Evolutionary conservation across 2,888 invertebrate genomes (phyloP).

Genomic region (Ctena decussata): DNA sequence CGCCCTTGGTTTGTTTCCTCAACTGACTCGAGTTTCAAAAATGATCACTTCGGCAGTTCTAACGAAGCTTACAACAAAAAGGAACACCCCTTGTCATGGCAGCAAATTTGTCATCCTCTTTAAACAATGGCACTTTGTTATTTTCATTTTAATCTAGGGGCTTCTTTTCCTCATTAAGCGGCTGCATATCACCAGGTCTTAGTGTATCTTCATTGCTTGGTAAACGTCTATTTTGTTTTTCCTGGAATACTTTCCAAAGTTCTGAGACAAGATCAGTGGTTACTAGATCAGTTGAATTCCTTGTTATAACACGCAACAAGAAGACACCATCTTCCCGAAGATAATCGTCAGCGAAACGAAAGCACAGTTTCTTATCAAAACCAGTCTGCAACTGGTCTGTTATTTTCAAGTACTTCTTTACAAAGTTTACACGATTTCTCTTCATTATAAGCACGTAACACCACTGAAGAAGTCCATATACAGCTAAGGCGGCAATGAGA

Average conservation of each 20-base stretch:
- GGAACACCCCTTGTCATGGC: background rate
- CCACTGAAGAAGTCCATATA: slow-evolving; percentile 75
- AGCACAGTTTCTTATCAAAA: slow-evolving; percentile 75
- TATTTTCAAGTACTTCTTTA: slow-evolving; percentile 79
- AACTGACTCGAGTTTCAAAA: no score
- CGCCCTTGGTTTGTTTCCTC: no score
- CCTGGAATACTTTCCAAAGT: slow-evolving; percentile 78
- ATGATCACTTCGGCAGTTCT: no score
- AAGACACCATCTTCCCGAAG: slow-evolving; percentile 82
- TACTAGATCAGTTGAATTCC: slow-evolving; percentile 81
- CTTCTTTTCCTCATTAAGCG: slow-evolving; percentile 53
- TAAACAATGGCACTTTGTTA: background rate
- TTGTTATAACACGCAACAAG: slow-evolving; percentile 74
- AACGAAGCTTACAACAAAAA: no score
- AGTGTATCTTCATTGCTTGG: slow-evolving; percentile 60
- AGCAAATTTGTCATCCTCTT: background rate
- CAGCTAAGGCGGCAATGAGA: slow-evolving; percentile 71
- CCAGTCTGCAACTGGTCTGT: slow-evolving; percentile 75
- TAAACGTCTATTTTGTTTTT: slow-evolving; percentile 67
- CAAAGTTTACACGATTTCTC: slow-evolving; percentile 71
- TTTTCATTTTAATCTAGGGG: slow-evolving; percentile 29
- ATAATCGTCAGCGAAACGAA: slow-evolving; percentile 78
- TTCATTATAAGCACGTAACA: slow-evolving; percentile 72
- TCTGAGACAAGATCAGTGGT: slow-evolving; percentile 76
- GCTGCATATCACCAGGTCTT: slow-evolving; percentile 59